Evolutionary conservation across 1,140 invertebrate species (phyloP).

Genomic region (Zaprionus tsacasi): DNA sequence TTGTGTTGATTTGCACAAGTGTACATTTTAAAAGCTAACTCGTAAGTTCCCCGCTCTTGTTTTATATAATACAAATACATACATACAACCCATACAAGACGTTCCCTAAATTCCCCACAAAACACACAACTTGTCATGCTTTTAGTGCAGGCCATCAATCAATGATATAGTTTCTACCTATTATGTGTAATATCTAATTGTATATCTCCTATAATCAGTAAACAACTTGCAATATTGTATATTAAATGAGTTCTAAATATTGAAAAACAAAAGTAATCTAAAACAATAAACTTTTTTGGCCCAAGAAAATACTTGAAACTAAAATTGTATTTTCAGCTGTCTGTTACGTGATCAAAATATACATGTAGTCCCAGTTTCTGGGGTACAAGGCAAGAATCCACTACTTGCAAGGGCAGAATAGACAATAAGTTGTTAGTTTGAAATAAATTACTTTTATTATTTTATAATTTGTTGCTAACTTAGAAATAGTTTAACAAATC

Average conservation of each 20-base stretch:
- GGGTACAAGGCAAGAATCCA: too few relatives aligned
- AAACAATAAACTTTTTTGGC: slow-evolving; percentile 26
- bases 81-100: slow-evolving; percentile 18
- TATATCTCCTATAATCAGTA: slow-evolving; percentile 62
- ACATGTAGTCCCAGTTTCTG: too few relatives aligned
- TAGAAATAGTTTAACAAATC: slow-evolving; percentile 32
- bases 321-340: background rate
- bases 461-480: slow-evolving; percentile 41
- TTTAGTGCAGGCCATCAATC: slow-evolving; percentile 58
- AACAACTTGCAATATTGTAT: slow-evolving; percentile 56
- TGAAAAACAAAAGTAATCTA: slow-evolving; percentile 36
- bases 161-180: slow-evolving; percentile 40
- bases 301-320: slow-evolving; percentile 1
- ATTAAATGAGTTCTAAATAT: slow-evolving; percentile 52
- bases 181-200: slow-evolving; percentile 40
- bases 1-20: slow-evolving; percentile 48
- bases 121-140: slow-evolving; percentile 54
- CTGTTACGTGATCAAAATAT: too few relatives aligned
- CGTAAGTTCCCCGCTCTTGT: slow-evolving; percentile 47
- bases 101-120: slow-evolving; percentile 30
- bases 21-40: slow-evolving; percentile 62
- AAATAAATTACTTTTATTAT: slow-evolving; percentile 45
- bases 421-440: background rate
- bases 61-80: slow-evolving; percentile 9
- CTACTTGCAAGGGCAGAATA: background rate